Evolutionary conservation across 2,888 invertebrate genomes (phyloP), one percentile per base, ranked within the genome.

Genomic region (Philaethria dido): DNA sequence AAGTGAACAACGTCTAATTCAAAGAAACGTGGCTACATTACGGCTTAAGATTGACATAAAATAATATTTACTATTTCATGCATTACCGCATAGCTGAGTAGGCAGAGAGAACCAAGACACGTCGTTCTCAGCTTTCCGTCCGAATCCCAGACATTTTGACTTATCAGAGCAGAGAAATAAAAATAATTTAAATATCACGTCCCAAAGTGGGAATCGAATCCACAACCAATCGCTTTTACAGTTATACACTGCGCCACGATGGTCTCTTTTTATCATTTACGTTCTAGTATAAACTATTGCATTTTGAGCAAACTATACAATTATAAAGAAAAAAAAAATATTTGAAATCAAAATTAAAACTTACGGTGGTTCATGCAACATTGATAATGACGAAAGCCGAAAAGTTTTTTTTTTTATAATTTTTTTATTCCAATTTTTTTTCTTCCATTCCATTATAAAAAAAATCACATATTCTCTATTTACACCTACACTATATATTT

Each of bases 401-500:
- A 59, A 64, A 48, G 20, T 42, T 42, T 42, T 57, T 47, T 55
- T 64, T 36, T 44, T 25, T 2, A 18, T 9, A 22, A 16, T 18
- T 57, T 55, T 55, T 60, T 60, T 42, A 20, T 14, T 39, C 18
- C 25, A 60, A 45, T 29, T 45, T 55, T 55, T 54, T 55, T 36
- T 55, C 16, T n/a, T 39, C 20, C 39, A 8, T n/a, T 39, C 20
- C 39, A 8, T 29, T 42, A 45, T 60, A 45, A 18, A 47, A 33
- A 47, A 60, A 45, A 8, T 18, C n/a, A 60, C 16, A 45, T 60
- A 45, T 29, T 45, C 44, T 45, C 18, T 60, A 60, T 60, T 45
- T 76, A 76, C 66, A 75, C 66, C 70, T 75, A 73, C 16, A 60
- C 72, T 76, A 75, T 42, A 60, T 79, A 80, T 80, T 76, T 79